Evolutionary conservation across 2,113 vertebrate genomes (phyloP).

Genomic region (Platycercus adscitus): DNA sequence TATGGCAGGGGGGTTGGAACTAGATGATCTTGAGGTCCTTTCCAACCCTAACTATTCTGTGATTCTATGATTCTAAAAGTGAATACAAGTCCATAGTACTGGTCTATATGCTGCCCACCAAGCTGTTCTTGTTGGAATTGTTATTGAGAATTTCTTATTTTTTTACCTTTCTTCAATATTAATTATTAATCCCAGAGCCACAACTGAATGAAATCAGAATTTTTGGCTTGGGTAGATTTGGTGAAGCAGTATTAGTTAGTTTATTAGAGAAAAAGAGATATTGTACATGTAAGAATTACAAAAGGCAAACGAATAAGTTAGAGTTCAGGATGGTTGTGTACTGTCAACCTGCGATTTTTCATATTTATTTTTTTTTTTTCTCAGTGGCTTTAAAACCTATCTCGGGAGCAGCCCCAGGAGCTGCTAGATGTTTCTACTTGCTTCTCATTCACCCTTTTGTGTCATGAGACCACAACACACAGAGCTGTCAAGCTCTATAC

Average conservation of each 20-base stretch:
- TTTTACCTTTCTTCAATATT: not conserved
- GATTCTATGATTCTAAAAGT: not conserved
- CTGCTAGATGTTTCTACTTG: not conserved
- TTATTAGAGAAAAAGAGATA: not conserved
- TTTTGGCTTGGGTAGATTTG: not conserved
- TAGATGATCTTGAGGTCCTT: too few relatives aligned
- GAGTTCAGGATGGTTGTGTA: not conserved
- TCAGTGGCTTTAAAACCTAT: not conserved
- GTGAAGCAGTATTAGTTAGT: not conserved
- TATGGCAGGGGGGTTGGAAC: too few relatives aligned
- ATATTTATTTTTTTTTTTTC: not conserved
- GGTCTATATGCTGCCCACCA: not conserved
- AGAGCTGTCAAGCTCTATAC: not conserved
- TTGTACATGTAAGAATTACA: not conserved
- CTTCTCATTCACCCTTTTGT: not conserved
- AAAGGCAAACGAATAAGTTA: not conserved
- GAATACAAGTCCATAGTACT: not conserved
- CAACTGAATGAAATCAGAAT: not conserved
- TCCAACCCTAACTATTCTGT: too few relatives aligned
- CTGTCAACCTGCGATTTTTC: not conserved
- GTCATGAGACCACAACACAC: not conserved
- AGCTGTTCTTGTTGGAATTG: not conserved
- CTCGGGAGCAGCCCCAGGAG: not conserved
- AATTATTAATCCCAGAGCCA: not conserved
- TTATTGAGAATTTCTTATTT: not conserved